Percentiles rank a stretch among this genome's conserved stretches.
These are phyloP conservation scores for Sinocyclocheilus anshuiensis DNA, from an alignment of 2,113 vertebrate genomes.

Conservation along the genomic window DNA sequence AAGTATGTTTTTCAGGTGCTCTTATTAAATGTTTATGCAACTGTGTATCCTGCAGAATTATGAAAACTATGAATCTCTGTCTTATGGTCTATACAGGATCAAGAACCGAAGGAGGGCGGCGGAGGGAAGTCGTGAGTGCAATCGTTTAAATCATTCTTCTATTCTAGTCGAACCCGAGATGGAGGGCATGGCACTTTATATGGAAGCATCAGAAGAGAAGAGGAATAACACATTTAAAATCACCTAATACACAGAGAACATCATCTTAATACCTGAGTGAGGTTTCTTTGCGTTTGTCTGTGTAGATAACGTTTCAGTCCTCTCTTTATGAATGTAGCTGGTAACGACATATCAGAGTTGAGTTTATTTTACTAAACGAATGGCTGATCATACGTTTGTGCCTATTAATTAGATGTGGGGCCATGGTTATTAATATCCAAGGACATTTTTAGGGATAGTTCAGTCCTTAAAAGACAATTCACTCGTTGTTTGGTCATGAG, in stretches of 20 bases:
- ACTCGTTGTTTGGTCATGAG: neutral
- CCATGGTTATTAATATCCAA: constrained; percentile 17
- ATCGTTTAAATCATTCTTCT: constrained; percentile 74
- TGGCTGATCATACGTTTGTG: constrained; percentile 28
- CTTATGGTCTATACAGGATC: constrained; percentile 28
- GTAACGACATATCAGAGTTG: constrained; percentile 46
- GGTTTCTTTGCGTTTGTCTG: constrained; percentile 38
- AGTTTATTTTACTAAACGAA: constrained; percentile 44
- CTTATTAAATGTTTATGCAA: neutral
- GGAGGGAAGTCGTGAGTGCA: constrained; percentile 64
- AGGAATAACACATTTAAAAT: constrained; percentile 35
- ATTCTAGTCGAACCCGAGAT: constrained; percentile 58
- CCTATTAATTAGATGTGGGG: constrained; percentile 18
- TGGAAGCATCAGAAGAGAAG: constrained; percentile 53
- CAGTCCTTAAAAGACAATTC: neutral
- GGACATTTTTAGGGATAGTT: neutral
- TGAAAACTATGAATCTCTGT: neutral
- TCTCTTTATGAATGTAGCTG: constrained; percentile 53
- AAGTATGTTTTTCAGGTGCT: neutral
- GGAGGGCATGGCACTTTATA: constrained; percentile 70
- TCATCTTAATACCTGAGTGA: constrained; percentile 5
- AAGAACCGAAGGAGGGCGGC: constrained; percentile 53
- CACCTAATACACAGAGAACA: constrained; percentile 29
- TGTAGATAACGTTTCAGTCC: constrained; percentile 44
- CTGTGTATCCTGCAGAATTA: neutral